Evolutionary conservation across 2,113 vertebrate genomes (phyloP), one percentile per base, ranked within the genome.

Genomic region (Thunnus maccoyii): DNA sequence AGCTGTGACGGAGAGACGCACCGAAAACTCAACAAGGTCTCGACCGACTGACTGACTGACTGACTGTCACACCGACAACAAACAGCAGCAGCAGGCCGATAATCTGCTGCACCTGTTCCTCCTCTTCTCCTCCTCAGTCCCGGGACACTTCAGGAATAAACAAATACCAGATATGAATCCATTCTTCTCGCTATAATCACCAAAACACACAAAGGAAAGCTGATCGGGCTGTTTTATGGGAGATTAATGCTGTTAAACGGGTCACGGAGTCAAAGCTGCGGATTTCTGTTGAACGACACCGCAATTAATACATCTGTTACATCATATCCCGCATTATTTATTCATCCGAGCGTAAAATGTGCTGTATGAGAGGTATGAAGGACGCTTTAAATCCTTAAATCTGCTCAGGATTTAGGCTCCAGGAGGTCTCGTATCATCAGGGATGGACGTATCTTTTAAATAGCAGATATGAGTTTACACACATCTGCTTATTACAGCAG

Each of bases 81-180:
- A 52, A 77, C 50, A 80, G 51, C 62, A 80, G 41, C 72, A 84
- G 60, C 58, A 75, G 61, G 81, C 81, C 60, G 60, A 62, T 88
- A 82, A 89, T 90, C 86, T 76, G 74, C 84, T 82, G 73, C 91
- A 93, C 91, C 90, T 91, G 90, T 88, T 92, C 80, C 25, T 47
- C 65, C 63, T 32, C 36, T n/a, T 57, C 55, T 57, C 66, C 8
- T 25, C 32, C 54, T 2, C 12, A 15, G 50, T 7, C 10, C 0
- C 47, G n/a, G 8, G 3, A 41, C 66, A 61, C 55, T 22, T 20
- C 10, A 51, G 17, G 32, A 54, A 44, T 47, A 66, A 76, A 87
- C 27, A 69, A 72, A 81, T 22, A n/a, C 61, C 20, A 5, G 52
- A 64, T 41, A 55, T 56, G 5, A 46, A 22, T 60, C 47, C 4